Conservation (phyloP, 2,797 vertebrate genomes). For the Gorsachius magnificus region DNA sequence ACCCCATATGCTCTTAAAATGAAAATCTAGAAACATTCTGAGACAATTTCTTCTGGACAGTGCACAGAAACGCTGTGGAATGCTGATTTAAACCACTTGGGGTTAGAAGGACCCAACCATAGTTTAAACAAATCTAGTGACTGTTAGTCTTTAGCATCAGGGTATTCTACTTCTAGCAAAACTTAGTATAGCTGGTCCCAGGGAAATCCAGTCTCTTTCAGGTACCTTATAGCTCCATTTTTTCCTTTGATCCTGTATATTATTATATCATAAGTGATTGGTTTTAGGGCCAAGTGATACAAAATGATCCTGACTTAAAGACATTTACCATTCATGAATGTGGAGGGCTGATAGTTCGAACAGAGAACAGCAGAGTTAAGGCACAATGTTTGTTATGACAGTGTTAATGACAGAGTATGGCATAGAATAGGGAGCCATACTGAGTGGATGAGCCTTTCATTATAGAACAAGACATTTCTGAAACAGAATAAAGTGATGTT, state of each 20-base stretch:
- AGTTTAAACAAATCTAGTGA: not conserved
- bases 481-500: not conserved
- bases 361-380: not conserved
- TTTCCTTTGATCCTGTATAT: not conserved
- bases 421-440: not conserved
- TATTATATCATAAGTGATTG: not conserved
- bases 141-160: not conserved
- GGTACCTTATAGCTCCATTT: not conserved
- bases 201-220: not conserved
- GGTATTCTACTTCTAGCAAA: not conserved
- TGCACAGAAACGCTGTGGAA: not conserved
- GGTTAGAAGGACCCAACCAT: not conserved
- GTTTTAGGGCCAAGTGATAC: not conserved
- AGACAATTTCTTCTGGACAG: not conserved
- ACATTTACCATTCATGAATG: not conserved
- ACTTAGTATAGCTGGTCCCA: not conserved
- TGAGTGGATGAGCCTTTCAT: not conserved
- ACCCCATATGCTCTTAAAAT: not conserved
- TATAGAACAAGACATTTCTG: not conserved
- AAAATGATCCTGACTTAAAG: not conserved
- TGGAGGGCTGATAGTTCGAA: not conserved
- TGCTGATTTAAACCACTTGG: not conserved
- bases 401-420: not conserved
- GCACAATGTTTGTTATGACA: not conserved
- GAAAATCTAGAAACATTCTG: not conserved